Evolutionary conservation across 2,888 invertebrate genomes (phyloP).

Genomic region (Boloria selene): DNA sequence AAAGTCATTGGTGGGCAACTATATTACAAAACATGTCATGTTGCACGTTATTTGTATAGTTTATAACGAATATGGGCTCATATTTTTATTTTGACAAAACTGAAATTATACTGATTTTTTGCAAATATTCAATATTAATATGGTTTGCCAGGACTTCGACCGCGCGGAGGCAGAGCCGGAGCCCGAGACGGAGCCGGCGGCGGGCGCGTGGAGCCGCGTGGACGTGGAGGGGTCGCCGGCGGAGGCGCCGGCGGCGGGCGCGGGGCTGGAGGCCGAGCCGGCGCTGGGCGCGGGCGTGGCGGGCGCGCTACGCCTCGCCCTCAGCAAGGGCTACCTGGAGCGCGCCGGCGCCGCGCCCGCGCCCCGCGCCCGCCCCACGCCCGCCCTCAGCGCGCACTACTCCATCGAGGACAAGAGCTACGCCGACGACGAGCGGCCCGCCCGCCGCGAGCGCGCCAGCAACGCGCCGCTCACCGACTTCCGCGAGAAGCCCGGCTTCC

Average conservation of each 20-base stretch:
- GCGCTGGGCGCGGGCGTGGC: conserved; percentile 95
- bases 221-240: conserved; percentile 81
- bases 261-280: conserved; percentile 93
- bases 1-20: too few relatives aligned
- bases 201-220: conserved; percentile 93
- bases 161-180: conserved; percentile 64
- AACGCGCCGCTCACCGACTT: conserved; percentile 91
- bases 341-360: conserved; percentile 87
- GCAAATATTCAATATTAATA: too few relatives aligned
- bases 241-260: conserved; percentile 60
- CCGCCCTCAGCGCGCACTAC: conserved; percentile 53
- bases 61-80: background rate
- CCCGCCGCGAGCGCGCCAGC: conserved; percentile 84
- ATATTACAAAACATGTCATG: too few relatives aligned
- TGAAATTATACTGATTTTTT: too few relatives aligned
- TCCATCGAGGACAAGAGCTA: conserved; percentile 67
- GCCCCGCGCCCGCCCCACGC: conserved; percentile 48
- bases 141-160: conserved; percentile 57
- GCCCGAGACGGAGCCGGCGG: conserved; percentile 78
- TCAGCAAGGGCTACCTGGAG: conserved; percentile 96
- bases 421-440: conserved; percentile 90
- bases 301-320: conserved; percentile 93
- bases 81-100: background rate
- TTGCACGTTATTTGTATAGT: background rate
- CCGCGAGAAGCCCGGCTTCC: conserved; percentile 94